Base-by-base conservation (phyloP, 1,140 invertebrate genomes). In the Ladona fulva region DNA sequence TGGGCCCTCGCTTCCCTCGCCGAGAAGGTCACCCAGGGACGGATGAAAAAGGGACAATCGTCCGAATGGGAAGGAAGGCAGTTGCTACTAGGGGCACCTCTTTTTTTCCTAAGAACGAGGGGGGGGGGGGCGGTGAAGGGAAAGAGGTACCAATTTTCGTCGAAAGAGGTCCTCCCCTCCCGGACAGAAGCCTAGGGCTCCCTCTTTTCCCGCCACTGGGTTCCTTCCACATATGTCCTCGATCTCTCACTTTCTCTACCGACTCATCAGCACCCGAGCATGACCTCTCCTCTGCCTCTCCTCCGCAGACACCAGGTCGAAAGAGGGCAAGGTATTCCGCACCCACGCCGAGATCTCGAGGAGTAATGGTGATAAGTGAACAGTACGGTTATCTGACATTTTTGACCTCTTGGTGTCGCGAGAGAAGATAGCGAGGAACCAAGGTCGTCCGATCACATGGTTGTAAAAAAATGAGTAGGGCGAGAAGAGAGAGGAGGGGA, bases 11-110 rank as follows among this genome's bases (percentile, higher is more conserved):
- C 52, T 66, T 66, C 12, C 14, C 52, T 22, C 52, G 14, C 52
- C 52, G n/a, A 66, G 52, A 66, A 66, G 52, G 52, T 16, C 52
- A 16, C 16, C 14, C 5, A 22, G 52, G 52, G 52, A 22, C 1
- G 52, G 52, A 22, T 66, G 52, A 66, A 66, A 22, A 66, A 66
- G 52, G 52, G 52, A 66, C n/a, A 22, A 66, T 16, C 14, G 52
- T 3, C 52, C 52, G 75, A 42, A 22, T 22, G 16, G 42, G 75
- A 29, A 14, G 25, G 24, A 37, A 76, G 42, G 75, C n/a, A 25
- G 74, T 10, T 25, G 74, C 8, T 6, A 29, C 74, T 7, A 8
- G 74, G 82, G 79, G 82, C 80, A 82, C 80, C 78, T 79, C 79
- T 81, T 80, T 24, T 80, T 29, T 73, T 0, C 29, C 1, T 8